Evolutionary conservation across 2,888 invertebrate species (phyloP), one percentile per base, ranked within the genome.

Genomic region (Pediacus dermestoides): DNA sequence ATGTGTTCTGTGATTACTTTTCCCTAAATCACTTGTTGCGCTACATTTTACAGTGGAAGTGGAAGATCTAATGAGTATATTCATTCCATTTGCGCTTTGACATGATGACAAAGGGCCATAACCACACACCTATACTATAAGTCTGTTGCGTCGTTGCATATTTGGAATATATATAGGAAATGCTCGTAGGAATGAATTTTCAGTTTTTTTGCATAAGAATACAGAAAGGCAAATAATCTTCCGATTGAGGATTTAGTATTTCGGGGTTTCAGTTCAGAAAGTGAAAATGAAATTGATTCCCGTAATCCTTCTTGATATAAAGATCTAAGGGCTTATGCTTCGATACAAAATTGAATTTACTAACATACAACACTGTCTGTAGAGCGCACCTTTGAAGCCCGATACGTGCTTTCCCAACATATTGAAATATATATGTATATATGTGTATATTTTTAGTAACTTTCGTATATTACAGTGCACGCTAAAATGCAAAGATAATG

Each of bases 201-300:
- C 18, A 18, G 23, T 23, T 4, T 23, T 4, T n/a, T 9, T 42
- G 34, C 45, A 43, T 46, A 42, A 39, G 44, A 42, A 48, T 48
- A 48, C 40, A 30, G 43, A 46, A 44, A 44, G 38, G 44, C 42
- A 46, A 44, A 48, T 48, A 49, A 50, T 50, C 44, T 38, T 30
- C 14, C 48, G 45, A 42, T 43, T 46, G 47, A 41, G 44, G 47
- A 44, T 48, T 46, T 43, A 39, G 41, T 46, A 37, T 39, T 48
- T 43, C 37, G 25, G 40, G 41, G 47, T 44, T 43, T 50, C 39
- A 33, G 34, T 39, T 44, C 46, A 42, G 50, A 46, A 48, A 52
- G 52, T 52, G 52, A 52, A 52, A 52, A 52, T 52, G 52, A 52
- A 52, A 52, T 52, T 52, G 52, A 52, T 52, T 50, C 48, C 25